phyloP scores from a whole-genome alignment of 2,113 vertebrate genomes.

The Rissa tridactyla region DNA sequence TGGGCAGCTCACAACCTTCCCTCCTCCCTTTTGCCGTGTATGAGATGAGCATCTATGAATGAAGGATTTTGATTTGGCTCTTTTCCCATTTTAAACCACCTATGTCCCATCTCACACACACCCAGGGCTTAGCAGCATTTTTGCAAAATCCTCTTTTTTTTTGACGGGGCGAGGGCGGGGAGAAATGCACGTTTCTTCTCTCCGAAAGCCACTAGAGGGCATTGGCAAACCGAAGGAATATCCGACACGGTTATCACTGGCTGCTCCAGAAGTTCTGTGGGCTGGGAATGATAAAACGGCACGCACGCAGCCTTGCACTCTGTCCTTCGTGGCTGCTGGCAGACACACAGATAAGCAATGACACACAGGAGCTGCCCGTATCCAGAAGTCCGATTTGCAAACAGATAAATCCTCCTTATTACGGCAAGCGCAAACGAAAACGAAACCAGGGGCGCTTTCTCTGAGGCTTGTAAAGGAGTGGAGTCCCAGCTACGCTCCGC shows the following conservation, averaged over 20 bases:
- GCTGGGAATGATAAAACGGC: background rate
- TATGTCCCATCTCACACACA: no score
- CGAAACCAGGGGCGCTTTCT: background rate
- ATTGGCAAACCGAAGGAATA: background rate
- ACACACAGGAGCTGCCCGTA: background rate
- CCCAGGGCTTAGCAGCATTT: background rate
- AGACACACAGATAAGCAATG: background rate
- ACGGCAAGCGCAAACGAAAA: fast-evolving
- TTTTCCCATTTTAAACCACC: background rate
- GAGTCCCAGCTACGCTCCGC: background rate
- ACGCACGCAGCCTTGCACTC: background rate
- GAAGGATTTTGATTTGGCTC: background rate
- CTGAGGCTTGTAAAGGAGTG: background rate
- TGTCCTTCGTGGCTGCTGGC: background rate
- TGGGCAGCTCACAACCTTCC: no score
- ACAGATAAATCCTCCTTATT: background rate
- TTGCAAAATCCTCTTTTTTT: background rate
- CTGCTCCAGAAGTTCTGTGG: background rate
- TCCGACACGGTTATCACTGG: fast-evolving
- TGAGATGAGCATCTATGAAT: background rate
- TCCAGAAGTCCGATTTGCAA: background rate
- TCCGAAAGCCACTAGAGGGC: slow-evolving; percentile 38
- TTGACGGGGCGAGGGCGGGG: no score
- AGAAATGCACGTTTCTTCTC: background rate
- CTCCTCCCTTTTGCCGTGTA: background rate